phyloP scores from a whole-genome alignment of 2,888 invertebrate genomes.

The Ophonus ardosiacus region DNA sequence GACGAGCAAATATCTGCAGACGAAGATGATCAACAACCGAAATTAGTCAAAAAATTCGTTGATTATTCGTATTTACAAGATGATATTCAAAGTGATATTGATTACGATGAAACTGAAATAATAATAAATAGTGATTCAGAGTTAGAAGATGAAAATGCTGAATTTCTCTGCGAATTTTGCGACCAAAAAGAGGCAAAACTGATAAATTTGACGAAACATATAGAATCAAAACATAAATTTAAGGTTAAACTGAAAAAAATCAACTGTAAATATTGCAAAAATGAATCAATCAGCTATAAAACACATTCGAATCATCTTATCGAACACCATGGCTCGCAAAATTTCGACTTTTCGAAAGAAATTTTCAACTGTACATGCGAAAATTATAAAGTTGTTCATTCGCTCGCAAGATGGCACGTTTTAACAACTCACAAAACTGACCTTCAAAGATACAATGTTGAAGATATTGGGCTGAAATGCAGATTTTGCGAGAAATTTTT shows the following conservation, averaged over 20 bases:
- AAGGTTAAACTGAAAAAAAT: conserved; percentile 13
- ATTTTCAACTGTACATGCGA: conserved; percentile 40
- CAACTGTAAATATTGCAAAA: conserved; percentile 49
- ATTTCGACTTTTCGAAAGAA: conserved; percentile 17
- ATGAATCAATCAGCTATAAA: conserved; percentile 16
- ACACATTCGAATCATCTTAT: conserved; percentile 29
- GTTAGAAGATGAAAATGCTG: conserved; percentile 18
- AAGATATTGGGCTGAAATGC: conserved; percentile 48
- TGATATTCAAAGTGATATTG: conserved; percentile 51
- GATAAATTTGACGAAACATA: conserved; percentile 27
- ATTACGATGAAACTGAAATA: conserved; percentile 38
- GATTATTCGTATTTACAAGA: conserved; percentile 31
- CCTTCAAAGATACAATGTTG: conserved; percentile 17
- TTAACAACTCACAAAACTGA: conserved; percentile 31
- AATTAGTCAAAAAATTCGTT: background rate
- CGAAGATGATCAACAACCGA: conserved; percentile 7
- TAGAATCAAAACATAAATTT: conserved; percentile 47
- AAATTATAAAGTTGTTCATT: conserved; percentile 39
- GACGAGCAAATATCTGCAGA: background rate
- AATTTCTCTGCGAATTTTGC: conserved; percentile 36
- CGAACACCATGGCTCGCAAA: background rate
- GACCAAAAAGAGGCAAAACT: conserved; percentile 1
- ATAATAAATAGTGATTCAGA: conserved; percentile 34
- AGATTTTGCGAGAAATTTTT: conserved; percentile 43
- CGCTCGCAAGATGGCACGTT: conserved; percentile 46